A percentile compares a stretch with the other conserved stretches of the same genome.
phyloP scores from a whole-genome alignment of 2,888 invertebrate genomes.

The Nephrotoma appendiculata region DNA sequence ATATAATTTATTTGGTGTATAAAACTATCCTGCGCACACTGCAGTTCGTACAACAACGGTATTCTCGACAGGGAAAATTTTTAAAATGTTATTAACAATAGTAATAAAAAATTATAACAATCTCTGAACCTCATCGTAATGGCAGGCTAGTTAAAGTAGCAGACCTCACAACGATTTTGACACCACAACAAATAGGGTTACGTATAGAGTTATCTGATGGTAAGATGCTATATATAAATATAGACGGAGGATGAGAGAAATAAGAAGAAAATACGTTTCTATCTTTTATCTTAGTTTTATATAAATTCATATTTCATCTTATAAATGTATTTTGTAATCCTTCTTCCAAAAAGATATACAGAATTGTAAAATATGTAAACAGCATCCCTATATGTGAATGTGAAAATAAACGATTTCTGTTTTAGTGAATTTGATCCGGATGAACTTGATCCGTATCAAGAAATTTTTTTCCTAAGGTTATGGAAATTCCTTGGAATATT shows the following conservation, averaged over 20 bases:
- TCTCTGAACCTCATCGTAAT: background rate
- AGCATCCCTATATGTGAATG: background rate
- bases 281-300: background rate
- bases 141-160: background rate
- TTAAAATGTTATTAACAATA: background rate
- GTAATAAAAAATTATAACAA: background rate
- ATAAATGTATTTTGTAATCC: background rate
- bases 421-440: background rate
- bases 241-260: background rate
- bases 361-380: background rate
- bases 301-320: background rate
- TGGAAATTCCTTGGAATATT: background rate
- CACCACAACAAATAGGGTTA: slow-evolving; percentile 1
- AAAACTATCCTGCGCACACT: background rate
- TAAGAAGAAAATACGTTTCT: background rate
- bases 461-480: background rate
- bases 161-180: slow-evolving; percentile 4
- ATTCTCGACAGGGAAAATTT: background rate
- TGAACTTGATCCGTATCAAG: background rate
- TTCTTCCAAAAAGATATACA: background rate
- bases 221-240: background rate
- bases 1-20: background rate
- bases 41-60: background rate
- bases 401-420: background rate
- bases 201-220: background rate